Base-by-base conservation (phyloP, 1,140 invertebrate species). In the Chironomus striatipennis region DNA sequence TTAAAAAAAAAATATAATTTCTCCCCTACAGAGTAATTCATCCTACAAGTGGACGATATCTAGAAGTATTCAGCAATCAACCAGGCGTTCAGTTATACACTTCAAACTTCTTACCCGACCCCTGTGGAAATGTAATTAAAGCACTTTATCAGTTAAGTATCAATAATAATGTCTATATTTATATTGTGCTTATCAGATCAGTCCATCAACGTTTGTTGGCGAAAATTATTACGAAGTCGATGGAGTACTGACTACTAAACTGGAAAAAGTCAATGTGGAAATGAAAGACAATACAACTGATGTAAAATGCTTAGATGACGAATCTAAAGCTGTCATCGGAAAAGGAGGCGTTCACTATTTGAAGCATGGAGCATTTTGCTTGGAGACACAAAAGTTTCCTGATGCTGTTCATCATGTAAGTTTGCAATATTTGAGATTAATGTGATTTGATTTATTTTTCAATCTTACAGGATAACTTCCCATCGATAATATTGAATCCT, bases 41-140 rank as follows among this genome's bases (percentile, higher is more conserved):
- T 82, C 88, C 88, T 0, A 77, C 79, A 7, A 88, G 87, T 76
- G 93, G 94, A 8, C 86, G 94, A 75, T 85, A 79, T 10, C 78
- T 98, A 74, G 90, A 95, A 79, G 85, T 96, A 0, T 89, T 87
- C 76, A 91, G 90, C 10, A 90, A 95, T 81, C 94, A 97, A 79
- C 93, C 94, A 0, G 95, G 94, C 8, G 87, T 97, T 9, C 94
- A 97, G 79, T 90, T 98, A 77, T 98, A 98, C 79, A 97, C 95
- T 0, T 83, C 87, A 0, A 92, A 95, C 80, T 91, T 85, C 79
- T 81, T 97, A 2, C 91, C 91, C 0, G 78, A 85, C 75, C 85
- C 86, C 0, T 78, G 79, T 10, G 74, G 73, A 0, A 77, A 80
- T 20, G 79, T 73, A 34, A 73, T 24, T 17, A 5, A 8, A 9